Percentiles rank a stretch among this genome's conserved stretches.
phyloP scores from a whole-genome alignment of 2,113 vertebrate species.

The Parotia lawesii region DNA sequence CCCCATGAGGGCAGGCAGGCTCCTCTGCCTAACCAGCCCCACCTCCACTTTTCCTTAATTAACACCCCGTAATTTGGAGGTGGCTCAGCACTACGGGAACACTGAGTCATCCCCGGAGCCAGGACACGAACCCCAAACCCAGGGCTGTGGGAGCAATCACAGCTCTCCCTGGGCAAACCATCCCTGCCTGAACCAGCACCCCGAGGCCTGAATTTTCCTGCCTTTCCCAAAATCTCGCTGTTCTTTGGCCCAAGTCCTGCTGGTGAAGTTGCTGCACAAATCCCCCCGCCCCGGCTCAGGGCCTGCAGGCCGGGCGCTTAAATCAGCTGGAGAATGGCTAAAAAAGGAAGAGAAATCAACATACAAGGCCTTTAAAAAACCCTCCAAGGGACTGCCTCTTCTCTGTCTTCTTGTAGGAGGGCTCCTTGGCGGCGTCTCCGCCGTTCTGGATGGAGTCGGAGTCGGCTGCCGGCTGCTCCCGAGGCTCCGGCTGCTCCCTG shows the following conservation, averaged over 20 bases:
- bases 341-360: background rate
- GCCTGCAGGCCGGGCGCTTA: background rate
- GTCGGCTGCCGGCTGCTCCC: background rate
- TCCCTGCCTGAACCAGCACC: background rate
- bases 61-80: background rate
- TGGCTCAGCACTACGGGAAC: background rate
- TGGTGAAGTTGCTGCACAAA: background rate
- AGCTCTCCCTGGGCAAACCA: background rate
- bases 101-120: background rate
- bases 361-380: constrained; percentile 91
- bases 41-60: background rate
- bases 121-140: background rate
- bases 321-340: background rate
- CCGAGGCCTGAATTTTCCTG: background rate
- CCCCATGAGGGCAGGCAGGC: background rate
- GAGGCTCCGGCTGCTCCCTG: constrained; percentile 35
- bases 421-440: constrained; percentile 62
- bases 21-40: background rate
- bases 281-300: rapidly evolving
- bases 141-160: background rate
- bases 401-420: constrained; percentile 77
- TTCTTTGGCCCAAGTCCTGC: background rate
- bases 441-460: constrained; percentile 62
- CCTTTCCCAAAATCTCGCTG: background rate
- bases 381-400: constrained; percentile 89